These are phyloP conservation scores for Platysternon megacephalum DNA, from an alignment of 2,113 vertebrate genomes.

Conservation along the genomic window DNA sequence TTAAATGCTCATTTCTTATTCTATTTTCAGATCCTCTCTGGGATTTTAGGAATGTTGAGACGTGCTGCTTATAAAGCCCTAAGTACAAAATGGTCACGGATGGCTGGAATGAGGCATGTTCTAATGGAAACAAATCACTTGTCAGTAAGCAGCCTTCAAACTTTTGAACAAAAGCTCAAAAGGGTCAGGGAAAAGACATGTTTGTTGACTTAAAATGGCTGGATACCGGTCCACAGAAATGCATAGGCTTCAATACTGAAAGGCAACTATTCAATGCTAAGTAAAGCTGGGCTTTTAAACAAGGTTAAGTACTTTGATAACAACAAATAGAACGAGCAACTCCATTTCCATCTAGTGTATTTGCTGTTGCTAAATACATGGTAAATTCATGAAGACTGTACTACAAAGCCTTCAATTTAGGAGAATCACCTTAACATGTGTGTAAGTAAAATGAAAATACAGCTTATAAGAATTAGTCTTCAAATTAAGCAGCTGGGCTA, in stretches of 20 bases:
- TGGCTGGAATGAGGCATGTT: conserved; percentile 68
- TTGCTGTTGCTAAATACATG: not conserved
- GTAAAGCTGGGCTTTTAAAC: conserved; percentile 17
- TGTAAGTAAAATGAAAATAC: not conserved
- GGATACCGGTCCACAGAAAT: conserved; percentile 7
- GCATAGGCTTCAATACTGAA: not conserved
- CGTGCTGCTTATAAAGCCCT: conserved; percentile 72
- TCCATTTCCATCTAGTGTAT: conserved; percentile 12
- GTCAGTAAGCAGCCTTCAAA: conserved; percentile 69
- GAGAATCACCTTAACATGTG: not conserved
- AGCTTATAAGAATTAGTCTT: not conserved
- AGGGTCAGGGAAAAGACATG: conserved; percentile 58
- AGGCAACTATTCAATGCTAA: not conserved
- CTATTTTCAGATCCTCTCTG: conserved; percentile 83
- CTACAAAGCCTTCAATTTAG: not conserved
- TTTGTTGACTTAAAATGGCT: conserved; percentile 53
- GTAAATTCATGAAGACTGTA: not conserved
- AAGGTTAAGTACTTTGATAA: conserved; percentile 27
- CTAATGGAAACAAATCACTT: conserved; percentile 77
- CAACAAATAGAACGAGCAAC: conserved; percentile 16
- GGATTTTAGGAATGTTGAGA: conserved; percentile 82
- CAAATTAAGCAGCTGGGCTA: not conserved
- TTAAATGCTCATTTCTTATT: conserved; percentile 80
- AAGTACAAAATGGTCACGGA: conserved; percentile 73
- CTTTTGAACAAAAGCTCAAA: conserved; percentile 66